Percentiles rank a stretch among this genome's conserved stretches.
These are phyloP conservation scores for Crypturellus tataupa DNA, from an alignment of 2,797 vertebrate genomes.

Conservation along the genomic window DNA sequence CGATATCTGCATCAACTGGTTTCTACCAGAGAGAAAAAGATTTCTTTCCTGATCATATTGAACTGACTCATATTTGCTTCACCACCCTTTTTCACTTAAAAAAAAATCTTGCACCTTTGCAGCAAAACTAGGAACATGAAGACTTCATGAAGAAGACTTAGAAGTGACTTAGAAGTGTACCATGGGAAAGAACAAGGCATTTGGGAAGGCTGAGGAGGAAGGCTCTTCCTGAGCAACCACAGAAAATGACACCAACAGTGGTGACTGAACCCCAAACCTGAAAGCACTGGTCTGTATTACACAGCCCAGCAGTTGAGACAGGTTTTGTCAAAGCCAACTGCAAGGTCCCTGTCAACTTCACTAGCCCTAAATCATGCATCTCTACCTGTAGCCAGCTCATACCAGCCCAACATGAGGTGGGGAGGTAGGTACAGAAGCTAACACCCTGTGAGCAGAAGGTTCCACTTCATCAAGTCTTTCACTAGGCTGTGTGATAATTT, in stretches of 20 bases:
- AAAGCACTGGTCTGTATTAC: not conserved
- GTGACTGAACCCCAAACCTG: not conserved
- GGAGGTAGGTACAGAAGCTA: not conserved
- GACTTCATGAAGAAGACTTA: not conserved
- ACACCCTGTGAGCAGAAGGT: not conserved
- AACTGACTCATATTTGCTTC: not conserved
- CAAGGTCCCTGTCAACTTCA: not conserved
- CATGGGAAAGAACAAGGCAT: not conserved
- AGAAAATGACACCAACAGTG: not conserved
- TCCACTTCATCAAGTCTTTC: conserved; percentile 8
- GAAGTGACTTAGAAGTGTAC: not conserved
- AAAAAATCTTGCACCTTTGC: not conserved
- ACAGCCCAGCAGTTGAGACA: not conserved
- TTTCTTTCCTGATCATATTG: not conserved
- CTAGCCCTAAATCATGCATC: not conserved
- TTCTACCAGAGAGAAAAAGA: conserved; percentile 12
- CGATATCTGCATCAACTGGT: not conserved
- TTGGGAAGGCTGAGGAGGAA: not conserved
- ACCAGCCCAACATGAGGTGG: not conserved
- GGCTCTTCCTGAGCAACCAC: not conserved
- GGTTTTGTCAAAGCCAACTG: not conserved
- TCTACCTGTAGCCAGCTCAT: not conserved
- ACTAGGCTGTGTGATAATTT: not conserved
- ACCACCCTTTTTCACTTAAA: not conserved
- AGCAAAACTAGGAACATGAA: not conserved